Base-by-base conservation (phyloP, 2,797 vertebrate species). In the Danio aesculapii region DNA sequence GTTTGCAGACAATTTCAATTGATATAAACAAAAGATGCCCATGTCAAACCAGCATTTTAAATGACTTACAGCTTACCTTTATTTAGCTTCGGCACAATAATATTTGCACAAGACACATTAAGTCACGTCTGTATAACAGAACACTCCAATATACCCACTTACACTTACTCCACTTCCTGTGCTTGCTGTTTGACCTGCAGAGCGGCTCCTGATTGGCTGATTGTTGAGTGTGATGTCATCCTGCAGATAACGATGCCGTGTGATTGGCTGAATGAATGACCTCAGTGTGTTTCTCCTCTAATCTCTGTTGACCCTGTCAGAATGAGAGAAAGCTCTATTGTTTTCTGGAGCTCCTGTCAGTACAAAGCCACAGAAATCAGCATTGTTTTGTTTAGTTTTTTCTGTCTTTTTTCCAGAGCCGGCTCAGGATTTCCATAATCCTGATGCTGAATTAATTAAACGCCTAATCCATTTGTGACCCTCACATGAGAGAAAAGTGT, bases 401-500 rank as follows among this genome's bases (percentile, higher is more conserved):
- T 84, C 87, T 73, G 85, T 46, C 87, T 72, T 86, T 89, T 79
- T 86, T 77, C 30, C 84, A 78, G 86, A 88, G 81, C 90, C 19
- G 89, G 90, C 75, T 84, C 85, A 87, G 91, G 89, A 92, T 93
- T 92, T 90, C 83, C 79, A 82, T 94, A 94, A 95, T 94, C 94
- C 94, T 85, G 88, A 92, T 91, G 88, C 88, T 50, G 90, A 89
- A 92, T 93, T 93, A 92, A 92, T 91, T n/a, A 86, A 88, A 85
- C 57, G 83, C 86, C 87, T 93, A 93, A 93, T 86, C 83, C 77
- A 86, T 89, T 91, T 90, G 46, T 88, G 85, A 89, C 89, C 88
- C 85, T 81, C 67, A 66, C 82, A 71, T 68, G 84, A 84, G 86
- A 85, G 84, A 83, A 82, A 86, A 82, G 87, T n/a, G n/a, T n/a